A percentile compares a stretch with the other conserved stretches of the same genome.
Conservation (phyloP, 2,113 vertebrate species). For the Gambusia affinis region DNA sequence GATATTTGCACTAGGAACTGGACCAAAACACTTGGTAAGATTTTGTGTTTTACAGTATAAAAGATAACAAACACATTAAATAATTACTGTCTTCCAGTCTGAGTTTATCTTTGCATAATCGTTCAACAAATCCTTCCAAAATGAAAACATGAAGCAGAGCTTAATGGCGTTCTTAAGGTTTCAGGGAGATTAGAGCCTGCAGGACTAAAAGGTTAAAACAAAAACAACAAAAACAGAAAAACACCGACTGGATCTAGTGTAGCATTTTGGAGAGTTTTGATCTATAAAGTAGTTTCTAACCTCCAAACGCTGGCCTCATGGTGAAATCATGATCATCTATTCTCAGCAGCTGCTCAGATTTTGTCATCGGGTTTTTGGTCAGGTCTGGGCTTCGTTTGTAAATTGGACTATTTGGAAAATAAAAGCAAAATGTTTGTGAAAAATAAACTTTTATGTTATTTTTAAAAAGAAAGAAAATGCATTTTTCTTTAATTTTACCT, state of each 20-base stretch:
- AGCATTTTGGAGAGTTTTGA: background rate
- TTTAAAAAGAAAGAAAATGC: too few relatives aligned
- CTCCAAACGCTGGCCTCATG: constrained; percentile 98
- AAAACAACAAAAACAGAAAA: background rate
- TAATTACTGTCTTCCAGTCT: constrained; percentile 21
- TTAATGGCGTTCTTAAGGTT: constrained; percentile 36
- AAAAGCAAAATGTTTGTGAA: background rate
- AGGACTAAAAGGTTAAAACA: constrained; percentile 3
- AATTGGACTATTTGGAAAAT: constrained; percentile 81
- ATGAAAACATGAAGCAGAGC: constrained; percentile 39
- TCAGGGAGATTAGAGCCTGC: constrained; percentile 39
- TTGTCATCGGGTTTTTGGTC: constrained; percentile 92
- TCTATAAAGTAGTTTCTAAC: constrained; percentile 71
- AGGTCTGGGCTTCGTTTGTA: constrained; percentile 94
- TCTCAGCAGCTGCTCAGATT: constrained; percentile 95
- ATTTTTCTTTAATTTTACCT: constrained; percentile 73
- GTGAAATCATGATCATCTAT: constrained; percentile 98
- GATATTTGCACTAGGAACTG: too few relatives aligned
- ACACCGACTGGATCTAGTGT: constrained; percentile 7
- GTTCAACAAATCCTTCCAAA: constrained; percentile 51
- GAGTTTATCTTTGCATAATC: constrained; percentile 58
- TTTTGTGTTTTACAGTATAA: background rate
- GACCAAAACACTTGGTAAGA: too few relatives aligned
- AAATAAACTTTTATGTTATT: too few relatives aligned
- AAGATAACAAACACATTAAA: constrained; percentile 14